phyloP scores from a whole-genome alignment of 2,888 invertebrate genomes.

The Bellardia pandia region DNA sequence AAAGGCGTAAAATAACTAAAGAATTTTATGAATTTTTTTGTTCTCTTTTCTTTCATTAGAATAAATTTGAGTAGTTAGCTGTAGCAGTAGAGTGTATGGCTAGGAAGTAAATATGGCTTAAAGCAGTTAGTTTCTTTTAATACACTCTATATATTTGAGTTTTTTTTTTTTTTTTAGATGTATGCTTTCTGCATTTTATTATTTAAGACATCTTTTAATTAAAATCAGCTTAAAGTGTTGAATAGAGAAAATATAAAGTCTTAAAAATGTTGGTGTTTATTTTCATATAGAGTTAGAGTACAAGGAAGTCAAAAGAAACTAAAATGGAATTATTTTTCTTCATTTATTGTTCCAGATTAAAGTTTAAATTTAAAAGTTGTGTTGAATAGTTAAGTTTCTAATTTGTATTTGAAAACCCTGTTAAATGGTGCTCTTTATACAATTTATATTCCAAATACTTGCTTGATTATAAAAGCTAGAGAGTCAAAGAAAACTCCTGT shows the following conservation, averaged over 20 bases:
- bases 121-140: neutral
- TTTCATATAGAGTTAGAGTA: neutral
- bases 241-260: neutral
- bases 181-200: slow-evolving; percentile 69
- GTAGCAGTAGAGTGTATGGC: neutral
- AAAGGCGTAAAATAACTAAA: slow-evolving; percentile 42
- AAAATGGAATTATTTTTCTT: neutral
- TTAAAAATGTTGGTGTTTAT: neutral
- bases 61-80: neutral
- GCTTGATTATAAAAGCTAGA: neutral
- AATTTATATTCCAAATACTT: slow-evolving; percentile 26
- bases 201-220: slow-evolving; percentile 79
- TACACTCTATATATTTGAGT: neutral
- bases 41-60: neutral
- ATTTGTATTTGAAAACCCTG: neutral
- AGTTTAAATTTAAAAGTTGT: no score
- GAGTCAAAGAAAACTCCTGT: neutral
- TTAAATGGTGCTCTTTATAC: neutral
- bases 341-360: neutral
- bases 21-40: slow-evolving; percentile 18
- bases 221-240: slow-evolving; percentile 80
- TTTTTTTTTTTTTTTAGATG: slow-evolving; percentile 3
- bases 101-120: neutral
- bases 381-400: neutral
- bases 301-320: neutral